Evolutionary conservation across 30 jellyfish, hydroid and myxozoan species (phyloP).

Genomic region (Rhopilema esculentum): DNA sequence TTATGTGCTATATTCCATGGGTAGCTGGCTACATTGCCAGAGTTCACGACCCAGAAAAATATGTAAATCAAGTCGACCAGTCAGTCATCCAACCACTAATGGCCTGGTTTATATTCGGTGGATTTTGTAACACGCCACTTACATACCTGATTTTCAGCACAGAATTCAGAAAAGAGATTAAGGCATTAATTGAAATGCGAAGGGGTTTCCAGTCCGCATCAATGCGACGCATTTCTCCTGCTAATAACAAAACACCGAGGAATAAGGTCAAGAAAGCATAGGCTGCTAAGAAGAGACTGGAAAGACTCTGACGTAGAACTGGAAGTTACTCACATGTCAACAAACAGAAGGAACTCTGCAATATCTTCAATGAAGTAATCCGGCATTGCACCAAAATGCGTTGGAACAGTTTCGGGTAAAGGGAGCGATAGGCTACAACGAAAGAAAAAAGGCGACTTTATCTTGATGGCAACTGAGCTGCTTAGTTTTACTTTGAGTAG

Average conservation of each 20-base stretch:
- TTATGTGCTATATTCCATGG: constrained; percentile 61
- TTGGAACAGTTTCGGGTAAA: constrained; percentile 73
- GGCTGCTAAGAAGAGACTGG: too few species aligned
- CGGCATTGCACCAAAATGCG: constrained; percentile 89
- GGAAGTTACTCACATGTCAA: constrained; percentile 74
- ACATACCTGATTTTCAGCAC: constrained; percentile 60
- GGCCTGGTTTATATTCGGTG: constrained; percentile 47
- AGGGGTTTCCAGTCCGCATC: too few species aligned
- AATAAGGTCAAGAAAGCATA: too few species aligned
- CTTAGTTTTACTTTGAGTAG: too few species aligned
- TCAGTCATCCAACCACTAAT: constrained; percentile 19
- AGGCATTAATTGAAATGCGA: constrained; percentile 1
- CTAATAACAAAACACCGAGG: background rate
- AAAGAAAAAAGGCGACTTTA: background rate
- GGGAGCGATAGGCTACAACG: constrained; percentile 63
- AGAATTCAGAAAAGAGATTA: constrained; percentile 57
- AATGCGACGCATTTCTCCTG: background rate
- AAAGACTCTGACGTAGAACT: too few species aligned
- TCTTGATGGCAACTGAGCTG: too few species aligned
- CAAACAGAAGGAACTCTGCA: constrained; percentile 83
- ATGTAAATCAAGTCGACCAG: background rate
- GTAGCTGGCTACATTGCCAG: constrained; percentile 19
- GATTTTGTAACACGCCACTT: constrained; percentile 61
- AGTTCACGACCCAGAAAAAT: background rate
- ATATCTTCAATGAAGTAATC: constrained; percentile 94